Base-by-base conservation (phyloP, 1,140 invertebrate species). In the Drosophila mayri region DNA sequence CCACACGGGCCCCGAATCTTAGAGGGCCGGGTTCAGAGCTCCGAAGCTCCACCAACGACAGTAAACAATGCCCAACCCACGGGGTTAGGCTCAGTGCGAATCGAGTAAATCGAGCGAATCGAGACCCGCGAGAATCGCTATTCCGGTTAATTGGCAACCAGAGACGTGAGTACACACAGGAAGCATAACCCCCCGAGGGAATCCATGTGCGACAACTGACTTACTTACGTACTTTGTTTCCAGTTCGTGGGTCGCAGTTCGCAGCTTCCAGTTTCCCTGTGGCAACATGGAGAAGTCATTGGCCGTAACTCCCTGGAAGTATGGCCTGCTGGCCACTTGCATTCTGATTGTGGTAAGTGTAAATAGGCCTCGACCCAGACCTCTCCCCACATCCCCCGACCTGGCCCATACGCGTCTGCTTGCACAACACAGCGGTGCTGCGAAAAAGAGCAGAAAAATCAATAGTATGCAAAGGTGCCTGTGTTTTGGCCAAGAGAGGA, bases 251-350 rank as follows among this genome's bases (percentile, higher is more conserved):
- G 52, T 55, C 35, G 14, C 32, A 22, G 50, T 37, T 37, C 50
- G 16, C 49, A 50, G 28, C 46, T 55, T 8, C 30, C 47, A 60
- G 61, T 47, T 58, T 18, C 28, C 10, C 37, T 22, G 30, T 18
- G 35, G 37, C 65, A 71, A 8, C 61, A 90, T 90, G 86, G 86
- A 90, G 38, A 86, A 90, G 50, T 82, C 79, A 25, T 82, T 90
- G 49, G 37, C 67, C 4, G 82, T 90, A 49, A 77, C 79, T 18
- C 86, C 86, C 32, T 90, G 86, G 82, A 88, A 88, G 49, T 88
- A 88, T 70, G 84, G 76, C 38, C 50, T 88, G 8, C 79, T 88
- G 41, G 79, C 65, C 52, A 88, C 85, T 40, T 88, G 84, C 73
- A 73, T 90, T 71, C 37, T 88, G 10, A 90, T 88, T 57, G 66